Conservation (phyloP, 2,888 invertebrate genomes). For the Trissolcus japonicus region DNA sequence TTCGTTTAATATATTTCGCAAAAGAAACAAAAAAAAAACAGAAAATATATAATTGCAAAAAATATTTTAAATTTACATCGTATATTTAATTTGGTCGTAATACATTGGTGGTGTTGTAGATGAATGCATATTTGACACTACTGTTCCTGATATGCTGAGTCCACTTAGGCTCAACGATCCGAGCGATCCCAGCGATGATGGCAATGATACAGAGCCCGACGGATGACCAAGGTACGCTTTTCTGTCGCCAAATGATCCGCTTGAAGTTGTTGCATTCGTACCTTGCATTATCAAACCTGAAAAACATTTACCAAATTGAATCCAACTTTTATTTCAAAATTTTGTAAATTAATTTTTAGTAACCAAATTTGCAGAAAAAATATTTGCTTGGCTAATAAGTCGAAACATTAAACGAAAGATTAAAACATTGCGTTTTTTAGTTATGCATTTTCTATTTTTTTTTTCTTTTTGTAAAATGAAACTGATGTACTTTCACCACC, state of each 20-base stretch:
- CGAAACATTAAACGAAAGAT: no score
- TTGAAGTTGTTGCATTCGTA: slow-evolving; percentile 68
- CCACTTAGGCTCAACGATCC: slow-evolving; percentile 69
- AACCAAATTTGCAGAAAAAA: no score
- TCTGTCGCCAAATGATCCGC: slow-evolving; percentile 69
- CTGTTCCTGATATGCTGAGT: slow-evolving; percentile 65
- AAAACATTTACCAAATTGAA: slow-evolving; percentile 39
- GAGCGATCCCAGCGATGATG: slow-evolving; percentile 67
- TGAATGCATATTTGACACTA: slow-evolving; percentile 66
- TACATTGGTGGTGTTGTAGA: slow-evolving; percentile 68
- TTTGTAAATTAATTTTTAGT: no score
- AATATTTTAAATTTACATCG: slow-evolving; percentile 62
- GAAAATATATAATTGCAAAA: background rate
- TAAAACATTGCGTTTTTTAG: no score
- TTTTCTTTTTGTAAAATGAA: slow-evolving; percentile 34
- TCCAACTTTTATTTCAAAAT: no score
- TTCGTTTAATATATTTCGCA: no score
- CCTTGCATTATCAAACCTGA: slow-evolving; percentile 71
- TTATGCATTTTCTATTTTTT: background rate
- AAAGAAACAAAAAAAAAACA: no score
- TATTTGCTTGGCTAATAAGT: no score
- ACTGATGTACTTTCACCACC: slow-evolving; percentile 64
- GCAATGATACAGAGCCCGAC: slow-evolving; percentile 65
- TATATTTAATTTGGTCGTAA: slow-evolving; percentile 72
- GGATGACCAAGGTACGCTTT: slow-evolving; percentile 70